Percentiles rank a stretch among this genome's conserved stretches.
Evolutionary conservation across 37 sponge, comb jelly and placozoan genomes (phyloP).

Genomic region (Hexactinellida sp.): DNA sequence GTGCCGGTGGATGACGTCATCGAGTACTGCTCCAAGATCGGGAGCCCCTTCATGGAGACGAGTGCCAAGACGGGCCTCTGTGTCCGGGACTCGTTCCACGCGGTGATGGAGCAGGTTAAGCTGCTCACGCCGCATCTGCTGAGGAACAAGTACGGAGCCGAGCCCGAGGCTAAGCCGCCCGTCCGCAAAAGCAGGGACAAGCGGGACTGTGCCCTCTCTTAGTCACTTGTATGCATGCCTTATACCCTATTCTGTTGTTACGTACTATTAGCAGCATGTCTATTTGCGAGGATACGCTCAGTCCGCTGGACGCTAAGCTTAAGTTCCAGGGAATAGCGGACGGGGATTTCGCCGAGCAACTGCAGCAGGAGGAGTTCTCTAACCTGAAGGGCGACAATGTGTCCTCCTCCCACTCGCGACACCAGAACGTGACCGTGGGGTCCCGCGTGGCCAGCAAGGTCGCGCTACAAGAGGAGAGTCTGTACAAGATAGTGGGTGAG

Average conservation of each 20-base stretch:
- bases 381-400: neutral
- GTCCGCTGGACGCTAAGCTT: neutral
- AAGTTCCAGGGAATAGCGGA: neutral
- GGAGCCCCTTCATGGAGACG: slow-evolving; percentile 56
- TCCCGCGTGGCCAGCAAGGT: neutral
- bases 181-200: neutral
- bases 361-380: neutral
- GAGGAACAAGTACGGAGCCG: neutral
- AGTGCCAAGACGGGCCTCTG: slow-evolving; percentile 81
- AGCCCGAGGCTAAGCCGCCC: neutral
- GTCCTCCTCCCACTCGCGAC: neutral
- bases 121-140: slow-evolving; percentile 39
- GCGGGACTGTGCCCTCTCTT: neutral
- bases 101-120: slow-evolving; percentile 47
- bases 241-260: no score
- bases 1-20: slow-evolving; percentile 56
- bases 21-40: slow-evolving; percentile 38
- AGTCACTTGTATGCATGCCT: neutral
- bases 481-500: neutral
- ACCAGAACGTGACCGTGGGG: neutral
- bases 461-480: neutral
- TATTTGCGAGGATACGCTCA: neutral
- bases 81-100: slow-evolving; percentile 56
- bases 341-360: neutral
- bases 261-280: no score